Evolutionary conservation across 2,888 invertebrate genomes (phyloP).

Genomic region (Linnaemya vulpina): DNA sequence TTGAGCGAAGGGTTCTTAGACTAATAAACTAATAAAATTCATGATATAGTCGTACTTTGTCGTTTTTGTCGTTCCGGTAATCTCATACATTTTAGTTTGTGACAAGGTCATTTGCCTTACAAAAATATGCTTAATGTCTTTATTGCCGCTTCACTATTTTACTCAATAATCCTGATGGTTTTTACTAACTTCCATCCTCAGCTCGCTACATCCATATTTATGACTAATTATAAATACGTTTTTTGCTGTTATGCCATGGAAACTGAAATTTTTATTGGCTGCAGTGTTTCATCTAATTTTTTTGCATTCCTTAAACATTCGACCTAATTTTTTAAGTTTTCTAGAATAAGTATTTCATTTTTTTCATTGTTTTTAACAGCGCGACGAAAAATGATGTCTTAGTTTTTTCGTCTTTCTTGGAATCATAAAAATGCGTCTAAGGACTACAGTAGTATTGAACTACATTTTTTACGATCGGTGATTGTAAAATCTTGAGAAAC

Average conservation of each 20-base stretch:
- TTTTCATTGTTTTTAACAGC: conserved; percentile 54
- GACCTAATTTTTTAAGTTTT: conserved; percentile 70
- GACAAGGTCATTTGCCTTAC: conserved; percentile 62
- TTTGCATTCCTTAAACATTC: conserved; percentile 67
- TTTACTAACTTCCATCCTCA: not conserved
- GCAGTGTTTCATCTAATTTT: conserved; percentile 60
- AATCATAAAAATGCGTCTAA: conserved; percentile 54
- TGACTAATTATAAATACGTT: conserved; percentile 29
- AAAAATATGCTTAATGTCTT: conserved; percentile 61
- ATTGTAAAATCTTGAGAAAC: conserved; percentile 53
- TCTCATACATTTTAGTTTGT: conserved; percentile 27
- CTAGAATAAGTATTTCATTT: conserved; percentile 39
- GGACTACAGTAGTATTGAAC: conserved; percentile 60
- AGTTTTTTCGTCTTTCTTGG: conserved; percentile 41
- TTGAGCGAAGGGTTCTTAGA: conserved; percentile 72
- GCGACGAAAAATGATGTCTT: conserved; percentile 52
- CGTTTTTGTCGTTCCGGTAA: conserved; percentile 28
- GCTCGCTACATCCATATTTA: not conserved
- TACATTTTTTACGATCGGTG: conserved; percentile 63
- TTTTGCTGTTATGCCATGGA: not conserved
- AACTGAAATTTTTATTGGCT: conserved; percentile 46
- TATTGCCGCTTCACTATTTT: conserved; percentile 52
- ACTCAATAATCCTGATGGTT: not conserved
- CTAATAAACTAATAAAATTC: conserved; percentile 75
- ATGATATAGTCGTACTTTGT: conserved; percentile 70